Evolutionary conservation across 2,113 vertebrate genomes (phyloP), one percentile per base, ranked within the genome.

Genomic region (Xenopus borealis): DNA sequence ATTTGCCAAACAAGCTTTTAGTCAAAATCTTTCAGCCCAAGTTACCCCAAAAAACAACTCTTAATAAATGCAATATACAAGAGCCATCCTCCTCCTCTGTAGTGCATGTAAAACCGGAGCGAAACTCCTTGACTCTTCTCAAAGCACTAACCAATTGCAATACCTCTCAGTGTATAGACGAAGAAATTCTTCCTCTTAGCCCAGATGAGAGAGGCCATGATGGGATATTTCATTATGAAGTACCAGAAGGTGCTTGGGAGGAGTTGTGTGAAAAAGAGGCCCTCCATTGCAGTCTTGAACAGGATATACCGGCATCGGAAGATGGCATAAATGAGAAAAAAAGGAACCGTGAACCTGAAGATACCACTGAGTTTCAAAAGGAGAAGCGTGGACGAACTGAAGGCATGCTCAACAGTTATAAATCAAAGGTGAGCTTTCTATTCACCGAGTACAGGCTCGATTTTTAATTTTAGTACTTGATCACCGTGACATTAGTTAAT

Each of bases 1-100:
- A 77, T 7, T 86, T 92, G 30, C 82, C 86, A 68, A 87, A 87
- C 27, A 92, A 81, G 72, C 78, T 89, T 20, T 92, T 92, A 67
- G 70, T 95, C 40, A 89, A 91, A 61, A 83, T 91, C 66, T 93
- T 96, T 75, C 90, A 90, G 68, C 92, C 96, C 2, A 96, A 92
- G 82, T 83, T 98, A 45, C 93, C 94, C 0, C 90, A 78, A 69
- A 93, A 85, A 81, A 86, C 73, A 79, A 91, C 85, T 73, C 17
- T 75, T 73, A 81, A 79, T 72, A 44, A 85, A 72, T 78, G 80
- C 65, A 80, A 66, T 62, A 44, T n/a, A 7, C 13, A 20, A 16
- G 73, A 64, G 8, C 2, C 13, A 2, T 7, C 12, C 44, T 10
- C 14, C 7, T 66, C 71, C 67, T 71, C 84, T 79, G 72, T 80